phyloP scores from a whole-genome alignment of 2,797 vertebrate species.

The Nyctalus aviator region DNA sequence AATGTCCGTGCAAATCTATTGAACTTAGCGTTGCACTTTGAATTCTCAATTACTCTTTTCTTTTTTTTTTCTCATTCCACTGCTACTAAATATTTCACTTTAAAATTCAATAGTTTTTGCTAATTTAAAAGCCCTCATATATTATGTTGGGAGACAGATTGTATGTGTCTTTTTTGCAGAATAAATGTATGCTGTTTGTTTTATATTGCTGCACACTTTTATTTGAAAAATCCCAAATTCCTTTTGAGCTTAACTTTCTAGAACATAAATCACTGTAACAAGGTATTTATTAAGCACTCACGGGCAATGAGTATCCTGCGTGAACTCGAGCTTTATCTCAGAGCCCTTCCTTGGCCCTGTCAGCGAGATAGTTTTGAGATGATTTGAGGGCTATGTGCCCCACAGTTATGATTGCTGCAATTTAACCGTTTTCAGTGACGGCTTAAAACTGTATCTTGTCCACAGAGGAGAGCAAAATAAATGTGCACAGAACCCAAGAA shows the following conservation, averaged over 20 bases:
- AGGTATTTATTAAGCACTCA: neutral
- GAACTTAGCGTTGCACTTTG: neutral
- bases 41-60: conserved; percentile 2
- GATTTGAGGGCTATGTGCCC: neutral
- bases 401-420: neutral
- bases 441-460: neutral
- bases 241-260: neutral
- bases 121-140: neutral
- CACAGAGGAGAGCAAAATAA: neutral
- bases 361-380: neutral
- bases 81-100: neutral
- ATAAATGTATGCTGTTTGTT: neutral
- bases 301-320: neutral
- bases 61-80: neutral
- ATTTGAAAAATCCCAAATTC: neutral
- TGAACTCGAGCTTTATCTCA: neutral
- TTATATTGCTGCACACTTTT: neutral
- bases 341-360: neutral
- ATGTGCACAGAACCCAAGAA: neutral
- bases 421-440: neutral
- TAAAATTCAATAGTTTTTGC: neutral
- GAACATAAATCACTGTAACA: neutral
- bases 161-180: neutral
- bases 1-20: neutral
- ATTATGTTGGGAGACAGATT: neutral